Evolutionary conservation across 2,113 vertebrate genomes (phyloP).

Genomic region (Etia nguti): DNA sequence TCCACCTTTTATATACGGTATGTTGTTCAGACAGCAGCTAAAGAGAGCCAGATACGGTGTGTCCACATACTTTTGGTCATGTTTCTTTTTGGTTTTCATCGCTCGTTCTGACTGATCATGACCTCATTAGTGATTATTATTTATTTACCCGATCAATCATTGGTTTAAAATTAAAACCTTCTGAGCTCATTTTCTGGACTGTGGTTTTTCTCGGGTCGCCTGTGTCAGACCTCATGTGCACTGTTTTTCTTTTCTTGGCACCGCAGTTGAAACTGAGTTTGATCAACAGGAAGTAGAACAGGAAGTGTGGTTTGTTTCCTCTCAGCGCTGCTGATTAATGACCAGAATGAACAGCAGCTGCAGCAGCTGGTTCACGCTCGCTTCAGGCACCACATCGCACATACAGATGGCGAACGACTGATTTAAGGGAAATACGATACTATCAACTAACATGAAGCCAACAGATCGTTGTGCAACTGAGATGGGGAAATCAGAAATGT

Average conservation of each 20-base stretch:
- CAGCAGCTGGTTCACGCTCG: background rate
- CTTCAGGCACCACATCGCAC: accelerated
- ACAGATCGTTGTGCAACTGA: background rate
- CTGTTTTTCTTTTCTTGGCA: background rate
- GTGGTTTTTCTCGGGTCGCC: background rate
- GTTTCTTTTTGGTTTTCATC: background rate
- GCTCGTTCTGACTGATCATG: no score
- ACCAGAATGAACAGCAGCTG: background rate
- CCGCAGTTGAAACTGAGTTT: background rate
- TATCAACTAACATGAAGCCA: background rate
- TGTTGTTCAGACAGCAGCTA: background rate
- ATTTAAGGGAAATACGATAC: background rate
- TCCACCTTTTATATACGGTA: background rate
- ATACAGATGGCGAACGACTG: background rate
- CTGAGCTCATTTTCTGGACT: background rate
- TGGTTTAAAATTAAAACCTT: background rate
- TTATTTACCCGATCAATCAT: background rate
- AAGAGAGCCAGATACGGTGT: no score
- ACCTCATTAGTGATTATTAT: background rate
- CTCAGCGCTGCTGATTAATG: background rate
- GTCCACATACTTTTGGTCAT: background rate
- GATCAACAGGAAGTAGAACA: constrained; percentile 64
- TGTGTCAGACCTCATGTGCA: background rate
- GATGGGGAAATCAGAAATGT: background rate
- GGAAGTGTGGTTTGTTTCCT: constrained; percentile 57